These are phyloP conservation scores for Salvator merianae DNA, from an alignment of 2,113 vertebrate species.

Conservation along the genomic window DNA sequence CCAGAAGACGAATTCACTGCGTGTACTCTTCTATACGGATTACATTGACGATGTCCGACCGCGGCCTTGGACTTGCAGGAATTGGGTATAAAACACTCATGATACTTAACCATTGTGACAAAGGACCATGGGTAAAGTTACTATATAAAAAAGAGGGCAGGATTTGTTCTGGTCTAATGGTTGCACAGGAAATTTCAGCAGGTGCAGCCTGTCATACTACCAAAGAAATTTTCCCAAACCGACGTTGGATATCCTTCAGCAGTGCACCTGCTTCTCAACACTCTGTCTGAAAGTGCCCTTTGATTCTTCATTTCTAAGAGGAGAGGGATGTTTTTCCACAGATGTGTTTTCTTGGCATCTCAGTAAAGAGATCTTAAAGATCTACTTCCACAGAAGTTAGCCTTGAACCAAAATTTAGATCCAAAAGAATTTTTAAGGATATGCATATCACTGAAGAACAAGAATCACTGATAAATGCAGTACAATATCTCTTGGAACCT, in stretches of 20 bases:
- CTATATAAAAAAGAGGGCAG: too few relatives aligned
- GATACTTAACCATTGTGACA: too few relatives aligned
- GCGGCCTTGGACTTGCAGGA: too few relatives aligned
- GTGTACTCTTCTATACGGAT: too few relatives aligned
- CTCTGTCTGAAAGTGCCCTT: background rate
- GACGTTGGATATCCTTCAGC: background rate
- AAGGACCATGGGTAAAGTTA: too few relatives aligned
- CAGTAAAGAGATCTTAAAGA: conserved; percentile 49
- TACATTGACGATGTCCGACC: too few relatives aligned
- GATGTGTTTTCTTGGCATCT: conserved; percentile 10
- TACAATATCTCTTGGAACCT: background rate
- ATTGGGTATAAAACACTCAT: too few relatives aligned
- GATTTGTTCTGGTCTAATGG: too few relatives aligned
- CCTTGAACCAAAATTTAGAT: conserved; percentile 41
- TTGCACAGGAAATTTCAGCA: too few relatives aligned
- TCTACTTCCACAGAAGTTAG: conserved; percentile 24
- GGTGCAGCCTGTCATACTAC: too few relatives aligned
- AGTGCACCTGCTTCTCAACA: background rate
- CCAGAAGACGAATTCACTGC: too few relatives aligned
- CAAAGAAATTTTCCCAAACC: too few relatives aligned
- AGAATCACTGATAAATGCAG: background rate
- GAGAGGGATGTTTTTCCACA: conserved; percentile 42
- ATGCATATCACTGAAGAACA: conserved; percentile 6
- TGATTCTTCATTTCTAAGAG: background rate
- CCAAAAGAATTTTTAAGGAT: conserved; percentile 26